These are phyloP conservation scores for Phortica magna DNA, from an alignment of 2,888 invertebrate species.

Conservation along the genomic window DNA sequence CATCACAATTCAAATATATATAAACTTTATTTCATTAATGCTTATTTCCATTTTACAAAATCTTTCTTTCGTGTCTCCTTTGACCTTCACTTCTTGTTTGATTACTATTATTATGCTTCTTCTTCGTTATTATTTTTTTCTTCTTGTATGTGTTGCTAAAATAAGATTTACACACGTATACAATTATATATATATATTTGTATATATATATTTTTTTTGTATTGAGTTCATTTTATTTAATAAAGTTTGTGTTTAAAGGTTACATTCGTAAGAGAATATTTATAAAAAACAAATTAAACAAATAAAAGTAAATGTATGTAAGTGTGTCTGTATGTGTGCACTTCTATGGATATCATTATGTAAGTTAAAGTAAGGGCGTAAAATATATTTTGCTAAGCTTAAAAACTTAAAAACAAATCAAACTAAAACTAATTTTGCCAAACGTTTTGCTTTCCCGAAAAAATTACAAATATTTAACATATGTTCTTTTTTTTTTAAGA, in stretches of 20 bases:
- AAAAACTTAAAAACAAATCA: constrained; percentile 71
- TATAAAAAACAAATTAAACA: constrained; percentile 60
- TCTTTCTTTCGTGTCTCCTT: background rate
- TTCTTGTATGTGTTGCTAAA: constrained; percentile 20
- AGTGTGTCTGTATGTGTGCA: constrained; percentile 6
- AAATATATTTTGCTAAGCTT: constrained; percentile 74
- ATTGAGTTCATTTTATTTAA: background rate
- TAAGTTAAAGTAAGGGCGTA: constrained; percentile 51
- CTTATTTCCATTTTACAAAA: constrained; percentile 43
- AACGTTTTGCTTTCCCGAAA: constrained; percentile 76
- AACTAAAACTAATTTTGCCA: constrained; percentile 74
- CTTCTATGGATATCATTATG: constrained; percentile 52
- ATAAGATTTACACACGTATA: constrained; percentile 29
- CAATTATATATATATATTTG: constrained; percentile 17
- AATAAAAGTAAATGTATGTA: constrained; percentile 54
- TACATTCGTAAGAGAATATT: constrained; percentile 39
- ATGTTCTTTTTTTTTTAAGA: background rate
- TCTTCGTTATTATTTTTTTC: constrained; percentile 7
- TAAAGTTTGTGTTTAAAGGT: constrained; percentile 12
- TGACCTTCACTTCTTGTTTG: background rate
- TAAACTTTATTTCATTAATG: constrained; percentile 45
- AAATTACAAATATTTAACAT: constrained; percentile 71
- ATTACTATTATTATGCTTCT: constrained; percentile 19
- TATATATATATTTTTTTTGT: constrained; percentile 9
- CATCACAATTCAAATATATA: constrained; percentile 67